Percentiles rank a stretch among this genome's conserved stretches.
Conservation (phyloP, 2,113 vertebrate species). For the Coptodon rendalli region DNA sequence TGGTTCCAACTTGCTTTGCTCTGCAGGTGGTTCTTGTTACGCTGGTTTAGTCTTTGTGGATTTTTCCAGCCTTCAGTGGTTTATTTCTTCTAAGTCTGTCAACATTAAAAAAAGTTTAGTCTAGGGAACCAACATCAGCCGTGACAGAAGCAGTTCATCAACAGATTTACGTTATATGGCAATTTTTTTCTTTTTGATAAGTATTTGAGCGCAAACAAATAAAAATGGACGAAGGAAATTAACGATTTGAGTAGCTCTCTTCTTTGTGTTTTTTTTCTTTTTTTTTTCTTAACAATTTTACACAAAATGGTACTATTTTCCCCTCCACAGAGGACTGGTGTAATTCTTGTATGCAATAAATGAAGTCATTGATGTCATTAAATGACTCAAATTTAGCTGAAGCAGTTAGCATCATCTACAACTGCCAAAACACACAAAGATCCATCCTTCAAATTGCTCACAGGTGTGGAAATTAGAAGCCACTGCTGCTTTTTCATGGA, state of each 20-base stretch:
- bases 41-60: neutral
- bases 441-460: neutral
- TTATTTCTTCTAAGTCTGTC: neutral
- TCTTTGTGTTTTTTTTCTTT: neutral
- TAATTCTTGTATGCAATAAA: neutral
- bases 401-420: neutral
- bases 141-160: neutral
- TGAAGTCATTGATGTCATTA: neutral
- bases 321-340: neutral
- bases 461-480: neutral
- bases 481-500: neutral
- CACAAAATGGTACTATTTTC: neutral
- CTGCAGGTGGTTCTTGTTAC: neutral
- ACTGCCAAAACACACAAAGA: neutral
- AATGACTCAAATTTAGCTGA: neutral
- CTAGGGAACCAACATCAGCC: neutral
- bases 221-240: neutral
- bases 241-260: too few relatives aligned
- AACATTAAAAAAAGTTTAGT: neutral
- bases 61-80: neutral
- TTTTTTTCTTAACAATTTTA: neutral
- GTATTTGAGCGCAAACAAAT: neutral
- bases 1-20: neutral
- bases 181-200: neutral
- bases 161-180: fast-evolving